Evolutionary conservation across 2,888 invertebrate species (phyloP), one percentile per base, ranked within the genome.

Genomic region (Tetramorium bicarinatum): DNA sequence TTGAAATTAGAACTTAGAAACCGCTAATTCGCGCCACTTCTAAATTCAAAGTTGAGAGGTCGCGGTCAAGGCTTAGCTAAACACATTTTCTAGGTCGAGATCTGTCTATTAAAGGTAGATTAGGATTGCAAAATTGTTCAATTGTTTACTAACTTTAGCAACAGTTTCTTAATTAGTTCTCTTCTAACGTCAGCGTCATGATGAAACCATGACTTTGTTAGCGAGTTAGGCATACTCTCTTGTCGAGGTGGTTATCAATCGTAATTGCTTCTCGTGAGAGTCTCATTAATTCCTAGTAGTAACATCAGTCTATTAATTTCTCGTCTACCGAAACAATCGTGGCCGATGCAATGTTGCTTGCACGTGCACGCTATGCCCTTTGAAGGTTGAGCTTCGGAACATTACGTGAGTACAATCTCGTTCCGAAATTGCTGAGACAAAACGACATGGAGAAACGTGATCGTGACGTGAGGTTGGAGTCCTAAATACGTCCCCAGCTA

Each of bases 1-100:
- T 25, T 71, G 34, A 71, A 79, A 71, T 71, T 71, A 79, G 79
- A 47, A 79, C 34, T 79, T 71, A 13, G 67, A 34, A 69, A 69
- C 56, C n/a, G 56, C 34, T 59, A 79, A 71, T 71, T 47, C 56
- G 34, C 79, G 34, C 79, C n/a, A 47, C 47, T 79, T 38, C 56
- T 59, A 71, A 71, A 21, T 79, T 44, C n/a, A n/a, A n/a, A 56
- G 44, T 47, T 44, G 47, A n/a, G 62, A 79, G 79, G 79, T 69
- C 71, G 47, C 21, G 79, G 79, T 79, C 79, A 79, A 79, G 79
- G 79, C 21, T 76, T 52, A 9, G 25, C 13, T 25, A 59, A 71
- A 71, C 34, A 71, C 34, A 79, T 47, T 59, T 47, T 56, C 56
- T 34, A 69, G 69, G 54, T 59, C 67, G 38, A 75, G 34, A 54